Conservation (phyloP, 2,797 vertebrate genomes). For the Acanthurus leucopareius region DNA sequence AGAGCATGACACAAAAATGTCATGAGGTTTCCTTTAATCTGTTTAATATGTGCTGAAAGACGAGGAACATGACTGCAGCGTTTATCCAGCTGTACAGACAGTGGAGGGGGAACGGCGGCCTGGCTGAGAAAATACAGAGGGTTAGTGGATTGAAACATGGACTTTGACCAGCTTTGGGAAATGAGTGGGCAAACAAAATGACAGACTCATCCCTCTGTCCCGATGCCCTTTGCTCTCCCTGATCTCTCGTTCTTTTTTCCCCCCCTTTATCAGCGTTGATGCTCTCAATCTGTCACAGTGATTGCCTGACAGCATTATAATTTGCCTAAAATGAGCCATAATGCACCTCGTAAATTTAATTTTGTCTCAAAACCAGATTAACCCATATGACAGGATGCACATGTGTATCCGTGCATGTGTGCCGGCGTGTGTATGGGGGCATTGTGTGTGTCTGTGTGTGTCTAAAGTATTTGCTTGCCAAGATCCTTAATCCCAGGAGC, state of each 20-base stretch:
- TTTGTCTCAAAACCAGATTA: constrained; percentile 81
- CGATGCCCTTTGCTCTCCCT: constrained; percentile 59
- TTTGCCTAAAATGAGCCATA: constrained; percentile 81
- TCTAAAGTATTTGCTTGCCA: constrained; percentile 61
- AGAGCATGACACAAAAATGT: neutral
- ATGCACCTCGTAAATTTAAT: constrained; percentile 79
- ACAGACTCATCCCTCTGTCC: constrained; percentile 61
- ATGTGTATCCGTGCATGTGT: constrained; percentile 43
- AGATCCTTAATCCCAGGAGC: constrained; percentile 65
- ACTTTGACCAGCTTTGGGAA: constrained; percentile 67
- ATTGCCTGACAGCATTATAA: constrained; percentile 74
- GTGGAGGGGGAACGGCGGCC: constrained; percentile 7
- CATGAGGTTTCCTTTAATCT: constrained; percentile 30
- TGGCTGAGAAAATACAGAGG: constrained; percentile 37
- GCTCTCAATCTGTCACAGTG: constrained; percentile 81
- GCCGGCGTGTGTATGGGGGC: constrained; percentile 8
- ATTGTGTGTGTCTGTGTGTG: constrained; percentile 45
- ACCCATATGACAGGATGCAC: constrained; percentile 66
- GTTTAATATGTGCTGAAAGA: constrained; percentile 29
- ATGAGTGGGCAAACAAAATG: constrained; percentile 64
- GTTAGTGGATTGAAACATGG: constrained; percentile 56
- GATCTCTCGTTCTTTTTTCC: constrained; percentile 47
- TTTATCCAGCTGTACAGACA: constrained; percentile 37
- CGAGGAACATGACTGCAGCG: constrained; percentile 10
- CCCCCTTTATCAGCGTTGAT: constrained; percentile 65